Evolutionary conservation across 2,888 invertebrate genomes (phyloP).

Genomic region (Nemoura dubitans): DNA sequence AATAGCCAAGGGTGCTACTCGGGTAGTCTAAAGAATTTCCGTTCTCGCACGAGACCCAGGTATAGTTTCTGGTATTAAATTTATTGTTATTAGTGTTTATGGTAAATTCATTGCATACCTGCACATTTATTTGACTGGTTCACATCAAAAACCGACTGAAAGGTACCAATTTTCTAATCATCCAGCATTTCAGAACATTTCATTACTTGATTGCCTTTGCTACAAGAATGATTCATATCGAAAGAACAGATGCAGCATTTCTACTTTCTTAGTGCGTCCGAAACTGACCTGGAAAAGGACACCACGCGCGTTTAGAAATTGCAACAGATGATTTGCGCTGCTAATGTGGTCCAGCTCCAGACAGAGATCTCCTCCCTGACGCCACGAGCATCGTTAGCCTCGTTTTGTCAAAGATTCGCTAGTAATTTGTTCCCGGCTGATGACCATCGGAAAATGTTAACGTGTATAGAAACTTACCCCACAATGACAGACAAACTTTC

Average conservation of each 20-base stretch:
- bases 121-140: background rate
- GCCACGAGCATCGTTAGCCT: background rate
- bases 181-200: background rate
- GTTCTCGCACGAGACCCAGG: background rate
- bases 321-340: background rate
- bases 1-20: background rate
- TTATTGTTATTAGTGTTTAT: conserved; percentile 21
- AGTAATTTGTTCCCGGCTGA: too few relatives aligned
- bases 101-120: conserved; percentile 8
- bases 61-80: conserved; percentile 20
- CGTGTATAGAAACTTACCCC: too few relatives aligned
- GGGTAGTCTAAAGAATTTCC: background rate
- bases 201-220: background rate
- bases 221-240: background rate
- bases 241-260: background rate
- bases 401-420: background rate
- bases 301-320: background rate
- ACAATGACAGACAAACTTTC: too few relatives aligned
- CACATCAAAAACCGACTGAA: background rate
- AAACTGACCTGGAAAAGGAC: background rate
- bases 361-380: background rate
- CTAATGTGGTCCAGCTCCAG: background rate
- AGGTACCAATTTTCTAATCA: conserved; percentile 10
- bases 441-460: too few relatives aligned
- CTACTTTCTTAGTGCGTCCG: background rate